Conservation (phyloP, 37 sponge, comb jelly and placozoan species). For the Theonella swinhoei region DNA sequence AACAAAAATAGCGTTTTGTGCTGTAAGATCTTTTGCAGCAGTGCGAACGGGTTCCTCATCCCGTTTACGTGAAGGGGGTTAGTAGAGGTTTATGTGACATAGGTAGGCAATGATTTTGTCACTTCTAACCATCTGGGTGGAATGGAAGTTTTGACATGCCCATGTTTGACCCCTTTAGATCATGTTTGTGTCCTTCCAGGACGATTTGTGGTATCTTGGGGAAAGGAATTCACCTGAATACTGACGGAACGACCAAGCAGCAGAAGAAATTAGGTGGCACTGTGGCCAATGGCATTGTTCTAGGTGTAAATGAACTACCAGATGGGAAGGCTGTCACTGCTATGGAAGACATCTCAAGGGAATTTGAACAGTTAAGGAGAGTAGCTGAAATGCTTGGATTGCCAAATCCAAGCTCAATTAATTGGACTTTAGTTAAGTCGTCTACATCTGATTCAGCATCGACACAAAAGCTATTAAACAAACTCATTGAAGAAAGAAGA, state of each 20-base stretch:
- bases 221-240: conserved; percentile 26
- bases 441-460: conserved; percentile 44
- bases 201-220: no score
- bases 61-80: no score
- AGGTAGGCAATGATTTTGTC: no score
- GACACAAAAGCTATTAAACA: conserved; percentile 40
- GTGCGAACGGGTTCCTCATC: no score
- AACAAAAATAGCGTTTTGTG: no score
- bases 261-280: conserved; percentile 39
- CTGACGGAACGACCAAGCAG: no score
- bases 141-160: no score
- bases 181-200: no score
- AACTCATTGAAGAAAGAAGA: conserved; percentile 33
- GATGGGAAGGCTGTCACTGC: conserved; percentile 25
- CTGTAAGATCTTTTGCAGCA: no score
- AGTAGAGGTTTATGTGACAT: no score
- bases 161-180: no score
- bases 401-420: conserved; percentile 30
- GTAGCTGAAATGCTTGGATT: conserved; percentile 15
- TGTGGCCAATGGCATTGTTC: conserved; percentile 13
- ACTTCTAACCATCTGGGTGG: no score
- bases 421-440: conserved; percentile 41
- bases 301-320: conserved; percentile 49
- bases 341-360: conserved; percentile 34
- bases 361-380: conserved; percentile 32